Base-by-base conservation (phyloP, 2,797 vertebrate genomes). In the Cephalopachus bancanus region DNA sequence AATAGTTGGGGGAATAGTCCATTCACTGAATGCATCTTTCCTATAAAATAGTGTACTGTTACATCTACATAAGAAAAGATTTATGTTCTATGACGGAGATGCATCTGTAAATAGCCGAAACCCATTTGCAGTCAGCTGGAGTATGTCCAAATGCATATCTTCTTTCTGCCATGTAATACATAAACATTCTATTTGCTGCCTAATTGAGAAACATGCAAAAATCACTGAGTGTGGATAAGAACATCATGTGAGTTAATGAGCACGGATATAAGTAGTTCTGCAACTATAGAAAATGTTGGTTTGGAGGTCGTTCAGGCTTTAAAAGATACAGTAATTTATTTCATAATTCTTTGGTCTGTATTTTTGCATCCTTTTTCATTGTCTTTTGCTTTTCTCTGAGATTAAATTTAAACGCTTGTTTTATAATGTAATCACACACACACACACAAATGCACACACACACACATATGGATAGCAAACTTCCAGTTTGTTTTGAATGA, bases 321-420 rank as follows among this genome's bases (percentile, higher is more conserved):
- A 22, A 10, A 49, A 60, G 30, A 55, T 26, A 20, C 55, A 37
- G 49, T 3, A 78, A 78, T 80, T 49, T 80, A 3, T 55, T n/a
- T 65, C 65, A 19, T 76, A 90, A 87, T 87, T 83, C 64, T 67
- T 33, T 49, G 5, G 11, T 33, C 17, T 83, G 3, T 30, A 16
- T 4, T 86, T 93, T 89, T 33, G 49, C 7, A 96, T 26, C 53
- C 0, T 20, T 10, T 83, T 85, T 26, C 59, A 30, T 59, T 59
- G 15, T 4, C 44, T 5, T 44, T 44, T 44, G 37, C 3, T 71
- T 57, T 49, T 84, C 64, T 92, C 81, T 79, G 28, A 94, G 79
- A 76, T 83, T 80, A 80, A 72, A 87, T 89, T 44, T 75, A 49
- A 97, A 75, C 1, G 55, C 4, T 83, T 83, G 44, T 44, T 85